A percentile compares a stretch with the other conserved stretches of the same genome.
Evolutionary conservation across 2,797 vertebrate genomes (phyloP).

Genomic region (Florisuga fusca): DNA sequence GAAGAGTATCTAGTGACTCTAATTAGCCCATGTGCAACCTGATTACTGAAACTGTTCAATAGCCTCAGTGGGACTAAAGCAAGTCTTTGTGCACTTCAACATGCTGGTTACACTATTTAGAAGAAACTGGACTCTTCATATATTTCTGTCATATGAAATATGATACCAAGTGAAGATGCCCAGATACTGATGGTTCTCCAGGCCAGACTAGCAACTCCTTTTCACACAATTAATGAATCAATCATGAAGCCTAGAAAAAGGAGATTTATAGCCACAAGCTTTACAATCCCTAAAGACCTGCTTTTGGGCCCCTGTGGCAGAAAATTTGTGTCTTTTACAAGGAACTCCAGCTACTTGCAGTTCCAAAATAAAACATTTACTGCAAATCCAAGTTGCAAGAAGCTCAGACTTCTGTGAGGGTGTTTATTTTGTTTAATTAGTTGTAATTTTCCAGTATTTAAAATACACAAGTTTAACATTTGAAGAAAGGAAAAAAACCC

Average conservation of each 20-base stretch:
- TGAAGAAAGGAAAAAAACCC: neutral
- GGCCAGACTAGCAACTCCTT: neutral
- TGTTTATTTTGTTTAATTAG: neutral
- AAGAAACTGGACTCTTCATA: neutral
- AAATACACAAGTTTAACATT: neutral
- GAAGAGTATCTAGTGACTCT: neutral
- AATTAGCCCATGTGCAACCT: neutral
- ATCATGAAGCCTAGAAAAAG: neutral
- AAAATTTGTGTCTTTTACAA: neutral
- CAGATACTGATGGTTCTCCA: neutral
- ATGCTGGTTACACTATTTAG: fast-evolving
- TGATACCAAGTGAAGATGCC: fast-evolving
- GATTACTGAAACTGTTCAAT: neutral
- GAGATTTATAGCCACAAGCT: neutral
- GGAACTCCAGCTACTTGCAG: neutral
- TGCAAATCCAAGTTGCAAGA: neutral
- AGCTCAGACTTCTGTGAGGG: neutral
- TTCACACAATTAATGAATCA: no score
- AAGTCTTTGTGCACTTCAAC: neutral
- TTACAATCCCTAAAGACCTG: neutral
- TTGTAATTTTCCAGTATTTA: neutral
- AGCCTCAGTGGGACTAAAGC: neutral
- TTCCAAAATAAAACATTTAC: neutral
- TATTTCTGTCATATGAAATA: neutral
- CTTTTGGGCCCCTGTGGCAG: neutral